Evolutionary conservation across 1,140 invertebrate species (phyloP), one percentile per base, ranked within the genome.

Genomic region (Eriosoma lanigerum): DNA sequence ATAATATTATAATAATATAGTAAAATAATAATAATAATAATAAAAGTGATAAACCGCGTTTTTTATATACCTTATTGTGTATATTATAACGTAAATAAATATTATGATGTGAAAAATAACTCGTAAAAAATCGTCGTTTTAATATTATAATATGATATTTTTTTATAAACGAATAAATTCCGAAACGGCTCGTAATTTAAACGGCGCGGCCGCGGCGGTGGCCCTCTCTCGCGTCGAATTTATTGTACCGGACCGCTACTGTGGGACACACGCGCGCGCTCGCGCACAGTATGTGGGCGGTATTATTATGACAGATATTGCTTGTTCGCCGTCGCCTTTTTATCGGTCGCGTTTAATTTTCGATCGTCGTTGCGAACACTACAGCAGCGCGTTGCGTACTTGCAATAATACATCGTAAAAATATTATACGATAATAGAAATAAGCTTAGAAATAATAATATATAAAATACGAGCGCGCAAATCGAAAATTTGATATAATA

Each of bases 221-320:
- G 66, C 66, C 66, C 21, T 70, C 66, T 70, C 46, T 70, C 66
- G 6, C 73, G 32, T 76, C 48, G n/a, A 58, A 76, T 76, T 76
- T 76, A 76, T 76, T 60, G 73, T 54, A 76, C 72, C 52, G 72
- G 72, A 56, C 73, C n/a, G 73, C 73, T 76, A 76, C 73, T 60
- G 73, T 76, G 56, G 54, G 54, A 58, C 73, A 60, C 73, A 38
- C 72, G 21, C 46, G 44, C 48, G 48, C 21, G n/a, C 46, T 46
- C 26, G 68, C 73, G n/a, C 73, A 26, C 73, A 76, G 73, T 76
- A 76, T 76, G 73, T 76, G 73, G 73, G 73, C 73, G 54, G 73
- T 60, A 46, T 76, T 76, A 76, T 76, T 76, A 76, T 60, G 73
- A 76, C 73, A 76, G 73, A 76, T 76, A 76, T 76, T 76, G 73